These are phyloP conservation scores for Phorcus lineatus DNA, from an alignment of 2,888 invertebrate species.

Conservation along the genomic window DNA sequence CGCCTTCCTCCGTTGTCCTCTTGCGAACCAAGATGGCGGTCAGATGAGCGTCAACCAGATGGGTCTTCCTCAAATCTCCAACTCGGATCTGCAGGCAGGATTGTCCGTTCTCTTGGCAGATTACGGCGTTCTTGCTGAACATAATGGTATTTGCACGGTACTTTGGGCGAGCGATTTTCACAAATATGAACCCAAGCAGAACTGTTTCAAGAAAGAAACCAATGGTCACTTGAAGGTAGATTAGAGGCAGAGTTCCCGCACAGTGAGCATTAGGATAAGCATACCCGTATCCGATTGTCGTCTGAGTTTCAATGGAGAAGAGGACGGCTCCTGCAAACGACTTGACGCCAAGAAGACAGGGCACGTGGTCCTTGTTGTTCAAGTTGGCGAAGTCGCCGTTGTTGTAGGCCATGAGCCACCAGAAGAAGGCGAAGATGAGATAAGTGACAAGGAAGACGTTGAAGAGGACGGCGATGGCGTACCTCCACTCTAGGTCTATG, in stretches of 20 bases:
- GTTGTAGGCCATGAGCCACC: conserved; percentile 72
- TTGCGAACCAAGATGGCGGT: conserved; percentile 94
- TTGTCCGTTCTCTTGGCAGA: conserved; percentile 80
- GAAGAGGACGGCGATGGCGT: conserved; percentile 90
- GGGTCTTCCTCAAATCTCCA: conserved; percentile 75
- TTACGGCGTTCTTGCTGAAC: conserved; percentile 90
- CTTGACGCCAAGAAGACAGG: conserved; percentile 83
- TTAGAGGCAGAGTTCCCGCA: conserved; percentile 89
- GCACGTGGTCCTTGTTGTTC: conserved; percentile 69
- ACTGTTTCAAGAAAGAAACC: conserved; percentile 88
- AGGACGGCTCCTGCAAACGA: conserved; percentile 93
- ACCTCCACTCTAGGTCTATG: conserved; percentile 92
- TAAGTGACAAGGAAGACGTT: conserved; percentile 90
- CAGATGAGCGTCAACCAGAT: conserved; percentile 87
- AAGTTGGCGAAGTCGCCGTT: conserved; percentile 74
- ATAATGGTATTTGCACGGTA: conserved; percentile 92
- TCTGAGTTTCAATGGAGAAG: conserved; percentile 97
- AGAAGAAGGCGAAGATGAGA: conserved; percentile 84
- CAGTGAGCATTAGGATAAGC: conserved; percentile 93
- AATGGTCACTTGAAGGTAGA: conserved; percentile 85
- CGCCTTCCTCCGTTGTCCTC: conserved; percentile 93
- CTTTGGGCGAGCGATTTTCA: conserved; percentile 95
- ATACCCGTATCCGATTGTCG: conserved; percentile 93
- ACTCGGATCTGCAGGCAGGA: conserved; percentile 73
- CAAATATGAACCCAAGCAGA: conserved; percentile 87